phyloP scores from a whole-genome alignment of 2,113 vertebrate genomes.

The Sorex araneus region DNA sequence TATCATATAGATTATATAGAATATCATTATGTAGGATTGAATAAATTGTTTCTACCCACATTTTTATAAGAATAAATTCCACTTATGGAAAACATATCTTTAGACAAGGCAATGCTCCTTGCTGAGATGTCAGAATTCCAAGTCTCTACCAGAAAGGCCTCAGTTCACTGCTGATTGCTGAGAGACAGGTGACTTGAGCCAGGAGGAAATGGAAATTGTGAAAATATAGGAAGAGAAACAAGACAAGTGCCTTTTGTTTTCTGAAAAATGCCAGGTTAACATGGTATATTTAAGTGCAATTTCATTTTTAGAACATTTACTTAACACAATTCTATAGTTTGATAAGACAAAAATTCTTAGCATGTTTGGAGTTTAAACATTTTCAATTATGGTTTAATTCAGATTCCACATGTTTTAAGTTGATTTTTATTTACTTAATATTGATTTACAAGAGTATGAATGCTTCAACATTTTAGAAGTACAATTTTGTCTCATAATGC shows the following conservation, averaged over 20 bases:
- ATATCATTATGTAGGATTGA: constrained; percentile 18
- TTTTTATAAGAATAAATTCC: neutral
- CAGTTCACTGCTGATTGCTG: neutral
- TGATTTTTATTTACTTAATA: too few relatives aligned
- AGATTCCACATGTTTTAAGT: neutral
- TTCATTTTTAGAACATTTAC: constrained; percentile 16
- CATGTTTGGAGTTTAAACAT: neutral
- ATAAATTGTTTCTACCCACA: neutral
- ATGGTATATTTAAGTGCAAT: neutral
- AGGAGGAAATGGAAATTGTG: neutral
- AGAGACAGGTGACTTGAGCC: fast-evolving
- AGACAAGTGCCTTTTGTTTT: neutral
- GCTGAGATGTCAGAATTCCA: neutral
- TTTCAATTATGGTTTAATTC: neutral
- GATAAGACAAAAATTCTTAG: constrained; percentile 1
- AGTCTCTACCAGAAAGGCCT: neutral
- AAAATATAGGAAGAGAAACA: neutral
- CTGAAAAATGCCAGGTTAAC: neutral
- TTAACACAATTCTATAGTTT: neutral
- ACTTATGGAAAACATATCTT: neutral
- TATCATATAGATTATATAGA: too few relatives aligned
- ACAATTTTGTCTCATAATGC: too few relatives aligned
- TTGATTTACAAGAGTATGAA: too few relatives aligned
- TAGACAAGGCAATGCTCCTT: neutral
- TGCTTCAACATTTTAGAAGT: too few relatives aligned